These are phyloP conservation scores for Myotis lucifugus DNA, from an alignment of 2,113 vertebrate genomes.

Conservation along the genomic window DNA sequence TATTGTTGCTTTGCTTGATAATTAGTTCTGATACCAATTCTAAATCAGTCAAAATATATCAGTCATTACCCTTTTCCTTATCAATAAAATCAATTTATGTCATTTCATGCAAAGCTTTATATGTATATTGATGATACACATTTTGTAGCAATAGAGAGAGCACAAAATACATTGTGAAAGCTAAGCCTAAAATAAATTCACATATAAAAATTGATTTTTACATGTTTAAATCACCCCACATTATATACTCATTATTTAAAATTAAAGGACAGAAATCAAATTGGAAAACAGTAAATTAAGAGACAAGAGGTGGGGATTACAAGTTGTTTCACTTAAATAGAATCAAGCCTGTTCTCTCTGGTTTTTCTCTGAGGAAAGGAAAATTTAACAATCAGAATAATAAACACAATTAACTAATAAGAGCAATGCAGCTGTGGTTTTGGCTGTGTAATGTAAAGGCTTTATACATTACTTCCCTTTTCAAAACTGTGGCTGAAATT, in stretches of 20 bases:
- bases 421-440: conserved; percentile 73
- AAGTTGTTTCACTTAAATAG: conserved; percentile 18
- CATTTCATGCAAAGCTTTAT: conserved; percentile 56
- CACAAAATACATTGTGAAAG: conserved; percentile 23
- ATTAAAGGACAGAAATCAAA: conserved; percentile 39
- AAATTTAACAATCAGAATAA: conserved; percentile 70
- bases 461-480: conserved; percentile 65
- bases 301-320: conserved; percentile 15
- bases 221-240: not conserved
- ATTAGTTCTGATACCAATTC: conserved; percentile 68
- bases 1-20: conserved; percentile 50
- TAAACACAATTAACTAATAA: conserved; percentile 62
- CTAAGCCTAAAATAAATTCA: conserved; percentile 45
- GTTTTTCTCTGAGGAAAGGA: conserved; percentile 60
- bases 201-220: conserved; percentile 21
- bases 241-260: conserved; percentile 40
- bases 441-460: conserved; percentile 51
- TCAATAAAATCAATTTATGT: conserved; percentile 50
- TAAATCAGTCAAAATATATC: conserved; percentile 59
- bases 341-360: conserved; percentile 54
- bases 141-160: conserved; percentile 65
- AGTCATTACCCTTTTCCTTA: conserved; percentile 55
- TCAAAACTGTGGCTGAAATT: conserved; percentile 59
- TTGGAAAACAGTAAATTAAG: conserved; percentile 39
- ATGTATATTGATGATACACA: conserved; percentile 72